Evolutionary conservation across 2,888 invertebrate species (phyloP).

Genomic region (Eulithis testata): DNA sequence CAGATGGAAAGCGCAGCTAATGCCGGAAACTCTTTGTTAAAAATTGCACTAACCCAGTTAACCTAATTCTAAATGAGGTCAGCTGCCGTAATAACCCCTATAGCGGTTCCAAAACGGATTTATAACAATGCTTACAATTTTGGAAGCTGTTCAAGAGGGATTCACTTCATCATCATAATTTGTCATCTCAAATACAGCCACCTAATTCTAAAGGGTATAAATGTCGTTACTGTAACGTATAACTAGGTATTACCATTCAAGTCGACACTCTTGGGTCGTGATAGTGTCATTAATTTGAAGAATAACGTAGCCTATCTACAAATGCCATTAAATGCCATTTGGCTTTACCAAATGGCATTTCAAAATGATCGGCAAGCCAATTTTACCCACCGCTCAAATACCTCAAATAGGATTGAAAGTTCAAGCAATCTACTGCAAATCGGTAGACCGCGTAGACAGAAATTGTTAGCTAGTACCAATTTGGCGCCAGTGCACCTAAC

Average conservation of each 20-base stretch:
- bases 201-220: not conserved
- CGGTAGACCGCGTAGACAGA: slow-evolving; percentile 52
- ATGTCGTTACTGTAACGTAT: slow-evolving; percentile 2
- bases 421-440: slow-evolving; percentile 30
- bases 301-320: slow-evolving; percentile 6
- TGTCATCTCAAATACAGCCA: slow-evolving; percentile 5
- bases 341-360: slow-evolving; percentile 9
- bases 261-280: not conserved
- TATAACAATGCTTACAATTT: slow-evolving; percentile 20
- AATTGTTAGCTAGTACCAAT: slow-evolving; percentile 60
- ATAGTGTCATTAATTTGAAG: slow-evolving; percentile 10
- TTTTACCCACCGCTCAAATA: slow-evolving; percentile 13
- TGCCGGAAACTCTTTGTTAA: slow-evolving; percentile 32
- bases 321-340: slow-evolving; percentile 3
- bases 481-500: slow-evolving; percentile 64
- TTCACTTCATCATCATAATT: slow-evolving; percentile 36
- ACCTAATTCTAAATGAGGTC: slow-evolving; percentile 41
- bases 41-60: slow-evolving; percentile 38
- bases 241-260: slow-evolving; percentile 9
- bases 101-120: slow-evolving; percentile 19
- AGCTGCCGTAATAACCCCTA: slow-evolving; percentile 35
- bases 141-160: slow-evolving; percentile 18
- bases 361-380: slow-evolving; percentile 13
- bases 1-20: slow-evolving; percentile 33
- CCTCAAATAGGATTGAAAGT: slow-evolving; percentile 22